These are phyloP conservation scores for Laothoe populi DNA, from an alignment of 2,888 invertebrate species.

Conservation along the genomic window DNA sequence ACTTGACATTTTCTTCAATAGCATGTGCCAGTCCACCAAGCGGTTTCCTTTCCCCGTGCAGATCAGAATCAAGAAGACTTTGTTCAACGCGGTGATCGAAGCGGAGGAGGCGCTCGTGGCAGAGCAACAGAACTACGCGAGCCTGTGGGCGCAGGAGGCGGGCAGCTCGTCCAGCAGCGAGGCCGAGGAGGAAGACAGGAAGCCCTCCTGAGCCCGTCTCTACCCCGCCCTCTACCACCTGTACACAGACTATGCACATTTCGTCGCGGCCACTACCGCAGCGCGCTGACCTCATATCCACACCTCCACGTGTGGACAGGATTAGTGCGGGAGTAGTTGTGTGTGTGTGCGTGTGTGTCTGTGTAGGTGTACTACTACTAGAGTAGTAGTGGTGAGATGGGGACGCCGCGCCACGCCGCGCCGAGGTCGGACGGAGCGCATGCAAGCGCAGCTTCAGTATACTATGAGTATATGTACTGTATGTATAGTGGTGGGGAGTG, in stretches of 20 bases:
- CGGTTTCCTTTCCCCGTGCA: slow-evolving; percentile 72
- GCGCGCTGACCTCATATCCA: neutral
- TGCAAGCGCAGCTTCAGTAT: too few species aligned
- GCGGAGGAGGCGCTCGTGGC: slow-evolving; percentile 74
- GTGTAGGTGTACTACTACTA: too few species aligned
- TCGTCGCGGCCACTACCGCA: slow-evolving; percentile 28
- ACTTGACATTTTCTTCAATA: slow-evolving; percentile 75
- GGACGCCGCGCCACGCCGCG: too few species aligned
- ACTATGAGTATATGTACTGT: neutral
- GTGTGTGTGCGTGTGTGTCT: too few species aligned
- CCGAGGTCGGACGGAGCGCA: too few species aligned
- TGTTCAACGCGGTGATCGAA: slow-evolving; percentile 71
- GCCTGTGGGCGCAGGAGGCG: slow-evolving; percentile 65
- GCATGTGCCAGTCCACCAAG: slow-evolving; percentile 79
- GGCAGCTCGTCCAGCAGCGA: slow-evolving; percentile 59
- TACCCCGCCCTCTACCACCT: slow-evolving; percentile 38
- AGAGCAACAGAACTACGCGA: slow-evolving; percentile 74
- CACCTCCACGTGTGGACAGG: neutral
- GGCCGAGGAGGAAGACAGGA: slow-evolving; percentile 51
- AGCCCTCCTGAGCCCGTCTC: slow-evolving; percentile 56
- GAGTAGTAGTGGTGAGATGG: too few species aligned
- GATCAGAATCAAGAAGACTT: slow-evolving; percentile 69
- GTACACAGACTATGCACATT: slow-evolving; percentile 40
- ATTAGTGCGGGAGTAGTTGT: neutral
- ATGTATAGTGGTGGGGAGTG: neutral